Evolutionary conservation across 2,113 vertebrate genomes (phyloP).

Genomic region (Oenanthe melanoleuca): DNA sequence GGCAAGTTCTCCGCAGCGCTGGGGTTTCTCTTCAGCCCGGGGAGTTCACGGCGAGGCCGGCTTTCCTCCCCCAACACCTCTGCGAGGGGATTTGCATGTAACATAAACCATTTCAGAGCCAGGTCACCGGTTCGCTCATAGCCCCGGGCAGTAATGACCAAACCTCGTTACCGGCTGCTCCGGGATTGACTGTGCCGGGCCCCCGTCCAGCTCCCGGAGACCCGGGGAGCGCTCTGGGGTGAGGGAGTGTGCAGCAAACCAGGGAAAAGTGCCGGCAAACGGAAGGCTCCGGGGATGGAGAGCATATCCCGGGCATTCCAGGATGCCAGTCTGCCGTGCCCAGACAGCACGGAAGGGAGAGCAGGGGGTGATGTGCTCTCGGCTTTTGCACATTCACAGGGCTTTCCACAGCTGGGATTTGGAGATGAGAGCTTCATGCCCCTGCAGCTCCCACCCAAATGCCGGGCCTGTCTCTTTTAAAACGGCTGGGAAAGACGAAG

Average conservation of each 20-base stretch:
- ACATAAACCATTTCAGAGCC: slow-evolving; percentile 60
- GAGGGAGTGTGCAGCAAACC: neutral
- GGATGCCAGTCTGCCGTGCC: neutral
- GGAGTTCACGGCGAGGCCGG: slow-evolving; percentile 52
- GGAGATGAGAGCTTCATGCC: neutral
- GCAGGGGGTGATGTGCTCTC: neutral
- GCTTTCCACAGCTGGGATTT: neutral
- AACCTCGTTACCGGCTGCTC: slow-evolving; percentile 33
- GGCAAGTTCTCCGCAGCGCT: neutral
- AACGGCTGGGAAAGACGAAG: neutral
- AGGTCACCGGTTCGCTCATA: slow-evolving; percentile 53
- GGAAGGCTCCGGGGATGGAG: neutral
- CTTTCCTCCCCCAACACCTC: slow-evolving; percentile 57
- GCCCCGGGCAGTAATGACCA: slow-evolving; percentile 58
- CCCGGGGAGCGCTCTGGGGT: neutral
- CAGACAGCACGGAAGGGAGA: fast-evolving
- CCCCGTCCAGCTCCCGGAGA: slow-evolving; percentile 40
- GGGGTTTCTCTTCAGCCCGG: slow-evolving; percentile 26
- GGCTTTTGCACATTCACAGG: neutral
- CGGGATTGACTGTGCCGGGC: neutral
- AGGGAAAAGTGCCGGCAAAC: neutral
- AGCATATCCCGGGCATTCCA: neutral
- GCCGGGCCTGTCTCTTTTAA: neutral
- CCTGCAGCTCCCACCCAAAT: neutral
- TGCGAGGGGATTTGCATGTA: slow-evolving; percentile 46